Evolutionary conservation across 1,140 invertebrate species (phyloP).

Genomic region (Drosophila suzukii): DNA sequence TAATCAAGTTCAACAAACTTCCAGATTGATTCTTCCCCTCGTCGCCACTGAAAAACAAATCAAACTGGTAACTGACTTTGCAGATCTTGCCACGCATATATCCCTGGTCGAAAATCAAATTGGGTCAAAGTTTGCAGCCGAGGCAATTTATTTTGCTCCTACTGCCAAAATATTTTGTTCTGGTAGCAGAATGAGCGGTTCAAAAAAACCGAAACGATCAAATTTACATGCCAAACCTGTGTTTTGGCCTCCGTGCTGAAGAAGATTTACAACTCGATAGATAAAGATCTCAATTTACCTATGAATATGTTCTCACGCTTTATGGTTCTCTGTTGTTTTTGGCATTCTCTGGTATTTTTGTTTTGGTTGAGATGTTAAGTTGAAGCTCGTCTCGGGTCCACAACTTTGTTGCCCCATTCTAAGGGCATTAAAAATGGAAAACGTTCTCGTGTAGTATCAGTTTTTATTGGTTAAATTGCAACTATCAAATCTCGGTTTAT

Average conservation of each 20-base stretch:
- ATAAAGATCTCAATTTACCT: conserved; percentile 50
- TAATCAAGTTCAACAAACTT: conserved; percentile 52
- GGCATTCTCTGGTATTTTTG: conserved; percentile 18
- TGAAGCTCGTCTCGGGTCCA: neutral
- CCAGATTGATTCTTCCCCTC: conserved; percentile 1
- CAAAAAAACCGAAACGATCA: conserved; percentile 1
- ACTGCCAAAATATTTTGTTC: conserved; percentile 50
- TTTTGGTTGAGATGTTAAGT: conserved; percentile 42
- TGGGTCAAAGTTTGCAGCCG: conserved; percentile 45
- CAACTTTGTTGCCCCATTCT: conserved; percentile 46
- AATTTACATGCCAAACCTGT: conserved; percentile 48
- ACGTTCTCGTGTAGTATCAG: conserved; percentile 24
- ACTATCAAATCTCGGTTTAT: conserved; percentile 51
- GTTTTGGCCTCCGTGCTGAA: conserved; percentile 34
- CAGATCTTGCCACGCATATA: conserved; percentile 29
- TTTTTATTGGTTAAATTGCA: conserved; percentile 39
- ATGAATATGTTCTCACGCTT: conserved; percentile 55
- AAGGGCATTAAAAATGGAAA: conserved; percentile 31
- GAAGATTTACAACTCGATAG: conserved; percentile 43
- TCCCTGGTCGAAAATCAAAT: conserved; percentile 26
- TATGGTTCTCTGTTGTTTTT: conserved; percentile 26
- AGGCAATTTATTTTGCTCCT: conserved; percentile 42
- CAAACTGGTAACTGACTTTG: conserved; percentile 40
- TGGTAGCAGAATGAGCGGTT: conserved; percentile 17
- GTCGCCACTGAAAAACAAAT: conserved; percentile 10